These are phyloP conservation scores for Poeciliopsis infans DNA, from an alignment of 2,797 vertebrate species.

Conservation along the genomic window DNA sequence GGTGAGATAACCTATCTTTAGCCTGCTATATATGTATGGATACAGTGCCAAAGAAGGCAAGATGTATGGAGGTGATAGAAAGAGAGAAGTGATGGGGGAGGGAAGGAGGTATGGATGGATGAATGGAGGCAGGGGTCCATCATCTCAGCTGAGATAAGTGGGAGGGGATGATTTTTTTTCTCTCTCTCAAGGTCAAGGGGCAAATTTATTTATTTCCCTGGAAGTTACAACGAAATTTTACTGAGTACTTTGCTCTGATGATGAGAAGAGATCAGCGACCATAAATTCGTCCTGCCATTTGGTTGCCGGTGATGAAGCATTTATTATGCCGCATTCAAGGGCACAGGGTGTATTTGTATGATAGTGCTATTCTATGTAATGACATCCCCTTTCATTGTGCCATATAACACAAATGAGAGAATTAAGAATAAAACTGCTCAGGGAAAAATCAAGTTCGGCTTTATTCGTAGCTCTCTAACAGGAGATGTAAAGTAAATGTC, in stretches of 20 bases:
- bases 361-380: conserved; percentile 79
- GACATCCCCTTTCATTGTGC: conserved; percentile 82
- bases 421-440: conserved; percentile 76
- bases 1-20: conserved; percentile 83
- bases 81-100: conserved; percentile 37
- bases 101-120: conserved; percentile 66
- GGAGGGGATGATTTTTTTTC: conserved; percentile 45
- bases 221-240: conserved; percentile 88
- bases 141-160: conserved; percentile 62
- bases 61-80: conserved; percentile 68
- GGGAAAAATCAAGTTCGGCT: conserved; percentile 59
- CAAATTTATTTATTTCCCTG: conserved; percentile 86
- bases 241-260: conserved; percentile 83
- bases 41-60: conserved; percentile 71
- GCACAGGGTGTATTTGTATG: conserved; percentile 80
- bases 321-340: conserved; percentile 86
- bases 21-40: conserved; percentile 67
- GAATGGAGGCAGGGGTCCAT: conserved; percentile 69
- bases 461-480: conserved; percentile 68
- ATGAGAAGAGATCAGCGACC: conserved; percentile 79
- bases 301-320: conserved; percentile 81
- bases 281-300: conserved; percentile 85
- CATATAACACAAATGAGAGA: conserved; percentile 81
- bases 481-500: conserved; percentile 79
- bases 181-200: conserved; percentile 82